A percentile compares a stretch with the other conserved stretches of the same genome.
These are phyloP conservation scores for Corythornis leucogaster DNA, from an alignment of 2,797 vertebrate genomes.

Conservation along the genomic window DNA sequence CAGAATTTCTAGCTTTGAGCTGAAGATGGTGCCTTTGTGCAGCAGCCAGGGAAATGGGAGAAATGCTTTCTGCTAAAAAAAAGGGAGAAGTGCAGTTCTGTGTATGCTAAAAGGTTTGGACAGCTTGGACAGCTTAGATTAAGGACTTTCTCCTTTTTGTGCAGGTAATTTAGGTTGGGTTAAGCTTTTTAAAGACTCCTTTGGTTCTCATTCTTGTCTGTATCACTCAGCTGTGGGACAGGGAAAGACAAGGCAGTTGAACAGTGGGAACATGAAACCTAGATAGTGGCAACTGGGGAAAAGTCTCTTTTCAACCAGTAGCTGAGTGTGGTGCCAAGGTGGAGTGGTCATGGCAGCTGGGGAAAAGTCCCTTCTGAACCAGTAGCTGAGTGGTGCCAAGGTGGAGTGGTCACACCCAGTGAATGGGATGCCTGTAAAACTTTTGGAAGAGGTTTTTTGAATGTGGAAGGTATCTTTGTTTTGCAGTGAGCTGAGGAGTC, in stretches of 20 bases:
- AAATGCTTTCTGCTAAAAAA: not conserved
- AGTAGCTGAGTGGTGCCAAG: not conserved
- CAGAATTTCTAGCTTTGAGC: not conserved
- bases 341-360: not conserved
- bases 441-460: not conserved
- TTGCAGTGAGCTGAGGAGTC: not conserved
- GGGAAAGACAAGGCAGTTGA: not conserved
- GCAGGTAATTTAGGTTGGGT: not conserved
- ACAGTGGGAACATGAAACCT: not conserved
- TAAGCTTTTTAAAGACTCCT: not conserved
- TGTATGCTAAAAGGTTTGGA: not conserved
- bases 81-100: not conserved
- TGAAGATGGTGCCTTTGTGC: not conserved
- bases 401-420: not conserved
- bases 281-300: not conserved
- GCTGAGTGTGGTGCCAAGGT: not conserved
- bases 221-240: not conserved
- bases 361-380: not conserved
- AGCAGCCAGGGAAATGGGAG: not conserved
- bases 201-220: not conserved
- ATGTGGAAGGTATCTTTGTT: not conserved
- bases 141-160: not conserved
- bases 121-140: not conserved
- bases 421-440: not conserved
- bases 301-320: not conserved